Evolutionary conservation across 2,113 vertebrate species (phyloP).

Genomic region (Pelvicachromis taeniatus): DNA sequence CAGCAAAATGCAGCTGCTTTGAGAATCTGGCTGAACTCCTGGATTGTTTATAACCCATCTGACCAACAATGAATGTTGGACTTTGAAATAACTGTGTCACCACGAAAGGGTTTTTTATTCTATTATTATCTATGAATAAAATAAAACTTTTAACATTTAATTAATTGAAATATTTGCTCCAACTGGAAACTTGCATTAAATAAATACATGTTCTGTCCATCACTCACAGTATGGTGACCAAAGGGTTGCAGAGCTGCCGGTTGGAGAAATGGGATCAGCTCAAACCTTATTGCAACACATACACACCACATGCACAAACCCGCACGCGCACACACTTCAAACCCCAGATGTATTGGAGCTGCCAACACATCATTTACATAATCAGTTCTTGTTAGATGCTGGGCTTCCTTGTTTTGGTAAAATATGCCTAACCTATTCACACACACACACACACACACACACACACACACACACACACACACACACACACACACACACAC

Average conservation of each 20-base stretch:
- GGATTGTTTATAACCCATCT: background rate
- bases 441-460: background rate
- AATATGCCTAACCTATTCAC: constrained; percentile 67
- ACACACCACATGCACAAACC: background rate
- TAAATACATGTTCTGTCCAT: background rate
- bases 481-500: background rate
- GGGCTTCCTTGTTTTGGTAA: constrained; percentile 67
- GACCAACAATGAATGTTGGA: background rate
- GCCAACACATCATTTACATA: constrained; percentile 75
- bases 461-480: constrained; percentile 3
- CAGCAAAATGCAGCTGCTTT: background rate
- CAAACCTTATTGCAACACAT: constrained; percentile 14
- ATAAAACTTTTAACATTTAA: background rate
- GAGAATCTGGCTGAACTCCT: background rate
- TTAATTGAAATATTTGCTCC: background rate
- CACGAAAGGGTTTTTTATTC: background rate
- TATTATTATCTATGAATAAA: background rate
- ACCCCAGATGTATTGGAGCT: constrained; percentile 56
- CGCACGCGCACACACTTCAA: constrained; percentile 37
- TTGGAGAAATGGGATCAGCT: constrained; percentile 19
- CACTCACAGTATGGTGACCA: background rate
- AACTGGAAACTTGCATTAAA: background rate
- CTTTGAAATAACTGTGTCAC: background rate
- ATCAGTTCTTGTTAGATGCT: constrained; percentile 74
- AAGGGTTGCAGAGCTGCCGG: background rate